Evolutionary conservation across 2,888 invertebrate genomes (phyloP).

Genomic region (Pheosia gnoma): DNA sequence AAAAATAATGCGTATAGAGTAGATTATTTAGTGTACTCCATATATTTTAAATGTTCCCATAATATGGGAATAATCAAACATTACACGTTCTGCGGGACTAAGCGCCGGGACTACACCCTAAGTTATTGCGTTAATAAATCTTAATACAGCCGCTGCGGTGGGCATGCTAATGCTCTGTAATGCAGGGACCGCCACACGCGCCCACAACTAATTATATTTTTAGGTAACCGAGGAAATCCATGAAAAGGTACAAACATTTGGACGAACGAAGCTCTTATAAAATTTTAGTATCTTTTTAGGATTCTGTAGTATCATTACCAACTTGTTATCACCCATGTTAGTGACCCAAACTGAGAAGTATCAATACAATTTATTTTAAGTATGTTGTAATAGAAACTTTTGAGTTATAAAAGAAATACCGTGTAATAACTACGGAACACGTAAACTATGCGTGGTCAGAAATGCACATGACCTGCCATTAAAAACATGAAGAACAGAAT

Average conservation of each 20-base stretch:
- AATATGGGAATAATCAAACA: constrained; percentile 30
- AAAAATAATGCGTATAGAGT: no score
- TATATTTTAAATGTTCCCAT: constrained; percentile 8
- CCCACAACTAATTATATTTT: constrained; percentile 35
- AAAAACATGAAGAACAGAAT: not conserved
- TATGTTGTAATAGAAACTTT: no score
- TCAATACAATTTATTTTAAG: no score
- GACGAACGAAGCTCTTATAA: not conserved
- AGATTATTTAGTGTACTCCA: not conserved
- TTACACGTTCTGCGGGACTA: constrained; percentile 26
- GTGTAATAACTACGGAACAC: no score
- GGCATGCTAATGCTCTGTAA: constrained; percentile 52
- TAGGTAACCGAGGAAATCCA: constrained; percentile 12
- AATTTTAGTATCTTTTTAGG: no score
- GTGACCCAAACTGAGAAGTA: no score
- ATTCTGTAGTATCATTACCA: no score
- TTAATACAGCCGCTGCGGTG: constrained; percentile 45
- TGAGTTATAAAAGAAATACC: no score
- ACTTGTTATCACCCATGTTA: no score
- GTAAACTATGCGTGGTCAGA: no score
- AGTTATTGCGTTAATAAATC: constrained; percentile 57
- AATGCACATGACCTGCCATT: no score
- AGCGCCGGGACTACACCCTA: constrained; percentile 38
- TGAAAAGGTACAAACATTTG: not conserved
- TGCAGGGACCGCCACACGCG: constrained; percentile 43